A percentile compares a stretch with the other conserved stretches of the same genome.
Conservation (phyloP, 2,888 invertebrate genomes). For the Xestia rhomboidea region DNA sequence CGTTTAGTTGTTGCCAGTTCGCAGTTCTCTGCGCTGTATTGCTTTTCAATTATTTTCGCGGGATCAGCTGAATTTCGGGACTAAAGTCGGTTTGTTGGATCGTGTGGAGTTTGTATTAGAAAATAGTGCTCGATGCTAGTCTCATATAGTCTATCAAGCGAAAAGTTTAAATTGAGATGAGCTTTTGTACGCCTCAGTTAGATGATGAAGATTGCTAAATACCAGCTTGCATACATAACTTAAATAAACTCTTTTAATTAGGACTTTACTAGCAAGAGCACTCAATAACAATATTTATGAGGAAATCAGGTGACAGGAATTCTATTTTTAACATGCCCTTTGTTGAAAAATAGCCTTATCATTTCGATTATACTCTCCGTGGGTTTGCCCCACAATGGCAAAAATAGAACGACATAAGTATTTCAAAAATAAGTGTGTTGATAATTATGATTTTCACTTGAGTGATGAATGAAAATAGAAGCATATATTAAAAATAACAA, state of each 20-base stretch:
- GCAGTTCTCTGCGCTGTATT: constrained; percentile 52
- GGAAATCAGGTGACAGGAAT: too few species aligned
- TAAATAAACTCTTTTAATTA: neutral
- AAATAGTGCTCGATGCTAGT: constrained; percentile 3
- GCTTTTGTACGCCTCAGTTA: constrained; percentile 3
- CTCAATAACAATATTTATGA: neutral
- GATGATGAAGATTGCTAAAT: neutral
- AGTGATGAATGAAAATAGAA: too few species aligned
- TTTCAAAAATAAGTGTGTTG: too few species aligned
- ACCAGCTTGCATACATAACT: neutral
- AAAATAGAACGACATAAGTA: too few species aligned
- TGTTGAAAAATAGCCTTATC: too few species aligned
- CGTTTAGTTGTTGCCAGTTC: constrained; percentile 56
- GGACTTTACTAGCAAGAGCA: neutral
- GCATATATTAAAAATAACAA: too few species aligned
- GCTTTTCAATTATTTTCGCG: constrained; percentile 61
- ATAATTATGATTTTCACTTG: too few species aligned
- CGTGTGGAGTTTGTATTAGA: constrained; percentile 35
- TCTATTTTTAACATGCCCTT: too few species aligned
- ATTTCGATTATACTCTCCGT: too few species aligned
- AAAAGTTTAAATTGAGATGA: constrained; percentile 16
- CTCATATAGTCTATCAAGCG: constrained; percentile 1
- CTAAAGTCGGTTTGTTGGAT: constrained; percentile 11
- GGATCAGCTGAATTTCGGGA: constrained; percentile 40
- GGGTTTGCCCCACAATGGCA: too few species aligned